Evolutionary conservation across 1,140 invertebrate genomes (phyloP).

Genomic region (Hylaeus anthracinus): DNA sequence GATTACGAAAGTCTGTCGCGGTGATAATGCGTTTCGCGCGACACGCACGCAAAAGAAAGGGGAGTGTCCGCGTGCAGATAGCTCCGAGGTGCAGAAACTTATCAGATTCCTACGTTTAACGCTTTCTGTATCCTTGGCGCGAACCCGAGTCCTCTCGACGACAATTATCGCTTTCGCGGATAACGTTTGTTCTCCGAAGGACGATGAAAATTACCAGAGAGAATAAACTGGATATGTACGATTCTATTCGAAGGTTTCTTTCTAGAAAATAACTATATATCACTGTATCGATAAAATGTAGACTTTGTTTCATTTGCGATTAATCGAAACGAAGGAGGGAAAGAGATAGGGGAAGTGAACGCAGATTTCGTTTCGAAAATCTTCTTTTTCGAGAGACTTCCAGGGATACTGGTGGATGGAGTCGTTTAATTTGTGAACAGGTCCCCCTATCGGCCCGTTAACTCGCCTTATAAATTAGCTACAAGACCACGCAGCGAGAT

Average conservation of each 20-base stretch:
- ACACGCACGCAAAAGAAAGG: constrained; percentile 46
- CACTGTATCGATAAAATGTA: too few species aligned
- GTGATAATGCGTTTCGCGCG: constrained; percentile 59
- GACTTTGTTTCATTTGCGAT: background rate
- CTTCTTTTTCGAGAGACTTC: background rate
- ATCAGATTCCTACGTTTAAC: constrained; percentile 23
- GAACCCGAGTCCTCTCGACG: background rate
- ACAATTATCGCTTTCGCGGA: too few species aligned
- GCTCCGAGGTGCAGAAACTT: constrained; percentile 5
- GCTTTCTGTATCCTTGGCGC: too few species aligned
- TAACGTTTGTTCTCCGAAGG: too few species aligned
- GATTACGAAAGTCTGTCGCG: constrained; percentile 64
- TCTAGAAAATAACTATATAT: too few species aligned
- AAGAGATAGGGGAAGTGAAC: background rate
- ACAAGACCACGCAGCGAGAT: constrained; percentile 70
- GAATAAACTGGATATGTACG: too few species aligned
- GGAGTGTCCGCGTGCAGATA: constrained; percentile 5
- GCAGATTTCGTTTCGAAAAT: constrained; percentile 13
- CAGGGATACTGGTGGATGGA: constrained; percentile 59
- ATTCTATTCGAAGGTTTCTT: too few species aligned
- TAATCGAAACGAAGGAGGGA: background rate
- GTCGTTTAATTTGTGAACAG: constrained; percentile 76
- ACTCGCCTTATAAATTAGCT: constrained; percentile 74
- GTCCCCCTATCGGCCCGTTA: constrained; percentile 68
- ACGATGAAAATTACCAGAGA: too few species aligned